Evolutionary conservation across 2,888 invertebrate species (phyloP), one percentile per base, ranked within the genome.

Genomic region (Melanophora roralis): DNA sequence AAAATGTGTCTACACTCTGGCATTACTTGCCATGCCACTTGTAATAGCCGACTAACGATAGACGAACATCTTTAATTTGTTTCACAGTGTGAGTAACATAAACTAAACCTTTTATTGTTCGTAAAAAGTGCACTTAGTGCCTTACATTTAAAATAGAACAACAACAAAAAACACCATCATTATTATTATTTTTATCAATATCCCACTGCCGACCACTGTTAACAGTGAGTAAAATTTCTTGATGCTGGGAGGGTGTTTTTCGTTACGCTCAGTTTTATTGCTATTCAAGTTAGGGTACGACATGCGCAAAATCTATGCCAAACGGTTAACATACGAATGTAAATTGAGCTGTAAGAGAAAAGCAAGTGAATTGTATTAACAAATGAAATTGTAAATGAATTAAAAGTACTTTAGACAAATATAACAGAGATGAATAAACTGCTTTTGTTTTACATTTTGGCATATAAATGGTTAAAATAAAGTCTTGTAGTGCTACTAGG

Each of bases 271-370:
- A 47, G 0, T 49, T 59, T 38, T 38, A 23, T 32, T 21, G 19
- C 8, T 27, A 27, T 27, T 23, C 2, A 5, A 45, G 45, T 38
- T 38, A 16, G 14, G 32, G 23, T 1, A 40, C 12, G 76, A 47
- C 80, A 80, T 80, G 80, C 80, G 80, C 80, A 76, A 57, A 76
- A 38, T 51, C 23, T 53, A 55, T 64, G 68, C 32, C 72, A 80
- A 76, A 64, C 80, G 76, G 76, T 73, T 80, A 80, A 80, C 72
- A 80, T 62, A n/a, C 12, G 9, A 64, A 68, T 73, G 64, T 69
- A 53, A 76, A 57, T 32, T 38, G 55, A 67, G 47, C 8, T n/a
- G 14, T 40, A 64, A 60, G 69, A 71, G 68, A 23, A 32, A 1
- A 19, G 1, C 12, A 62, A 40, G 0, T 32, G n/a, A 19, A 49